Evolutionary conservation across 1,140 invertebrate genomes (phyloP).

Genomic region (Papilio aristodemus): DNA sequence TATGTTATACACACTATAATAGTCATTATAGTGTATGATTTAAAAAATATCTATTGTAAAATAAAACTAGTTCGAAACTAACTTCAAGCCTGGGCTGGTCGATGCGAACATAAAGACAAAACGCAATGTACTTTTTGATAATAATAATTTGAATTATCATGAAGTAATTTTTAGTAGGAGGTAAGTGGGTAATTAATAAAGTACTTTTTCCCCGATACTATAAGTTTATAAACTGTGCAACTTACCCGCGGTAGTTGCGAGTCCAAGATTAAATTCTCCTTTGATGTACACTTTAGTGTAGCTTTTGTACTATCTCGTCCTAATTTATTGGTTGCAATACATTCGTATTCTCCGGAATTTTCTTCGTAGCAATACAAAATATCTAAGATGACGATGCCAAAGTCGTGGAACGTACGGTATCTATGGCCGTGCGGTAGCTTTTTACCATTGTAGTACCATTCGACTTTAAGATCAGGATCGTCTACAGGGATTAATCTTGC

Average conservation of each 20-base stretch:
- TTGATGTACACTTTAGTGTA: constrained; percentile 92
- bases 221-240: constrained; percentile 10
- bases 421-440: constrained; percentile 95
- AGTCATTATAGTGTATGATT: no score
- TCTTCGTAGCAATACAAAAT: constrained; percentile 98
- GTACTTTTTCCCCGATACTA: background rate
- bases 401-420: constrained; percentile 98
- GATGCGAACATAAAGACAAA: no score
- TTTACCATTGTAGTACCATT: constrained; percentile 97
- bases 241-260: constrained; percentile 93
- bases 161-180: no score
- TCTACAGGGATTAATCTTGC: constrained; percentile 93
- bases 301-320: constrained; percentile 94
- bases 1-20: no score
- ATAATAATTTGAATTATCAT: no score
- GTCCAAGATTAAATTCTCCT: constrained; percentile 95
- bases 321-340: constrained; percentile 94
- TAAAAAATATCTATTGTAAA: no score
- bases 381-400: constrained; percentile 97
- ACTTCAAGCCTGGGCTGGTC: no score
- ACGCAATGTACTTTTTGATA: no score
- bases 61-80: no score
- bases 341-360: constrained; percentile 96
- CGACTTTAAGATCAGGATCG: constrained; percentile 95
- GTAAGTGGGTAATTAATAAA: background rate